Evolutionary conservation across 1,140 invertebrate species (phyloP).

Genomic region (Caenorhabditis latens): DNA sequence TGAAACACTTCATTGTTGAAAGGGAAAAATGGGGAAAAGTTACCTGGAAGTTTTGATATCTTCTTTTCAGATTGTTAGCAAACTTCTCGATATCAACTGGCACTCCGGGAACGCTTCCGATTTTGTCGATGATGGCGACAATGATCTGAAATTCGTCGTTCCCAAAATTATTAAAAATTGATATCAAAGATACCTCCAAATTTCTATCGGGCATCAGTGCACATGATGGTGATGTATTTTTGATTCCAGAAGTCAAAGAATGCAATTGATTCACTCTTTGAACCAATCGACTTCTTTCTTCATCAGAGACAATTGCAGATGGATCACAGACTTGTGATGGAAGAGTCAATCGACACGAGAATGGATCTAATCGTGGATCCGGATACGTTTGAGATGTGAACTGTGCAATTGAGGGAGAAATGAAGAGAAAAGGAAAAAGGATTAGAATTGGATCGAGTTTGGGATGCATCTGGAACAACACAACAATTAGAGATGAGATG

Average conservation of each 20-base stretch:
- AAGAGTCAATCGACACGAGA: slow-evolving; percentile 68
- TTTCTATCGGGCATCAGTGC: slow-evolving; percentile 69
- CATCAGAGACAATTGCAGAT: slow-evolving; percentile 73
- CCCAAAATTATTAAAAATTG: not conserved
- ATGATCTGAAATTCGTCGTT: slow-evolving; percentile 65
- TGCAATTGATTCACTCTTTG: slow-evolving; percentile 60
- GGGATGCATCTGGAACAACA: slow-evolving; percentile 39
- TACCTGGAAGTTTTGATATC: slow-evolving; percentile 74
- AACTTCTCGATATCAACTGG: slow-evolving; percentile 75
- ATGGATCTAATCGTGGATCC: slow-evolving; percentile 71
- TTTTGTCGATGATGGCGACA: slow-evolving; percentile 74
- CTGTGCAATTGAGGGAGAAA: slow-evolving; percentile 58
- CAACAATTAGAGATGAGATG: slow-evolving; percentile 5
- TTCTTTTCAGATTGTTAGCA: slow-evolving; percentile 72
- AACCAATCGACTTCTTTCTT: slow-evolving; percentile 71
- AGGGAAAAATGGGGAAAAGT: slow-evolving; percentile 5
- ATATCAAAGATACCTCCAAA: slow-evolving; percentile 57
- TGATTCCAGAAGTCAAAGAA: slow-evolving; percentile 72
- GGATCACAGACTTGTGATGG: slow-evolving; percentile 75
- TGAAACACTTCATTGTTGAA: slow-evolving; percentile 57
- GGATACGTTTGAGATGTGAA: slow-evolving; percentile 76
- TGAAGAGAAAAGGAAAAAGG: slow-evolving; percentile 54
- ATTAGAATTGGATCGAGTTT: slow-evolving; percentile 54
- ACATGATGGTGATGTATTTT: slow-evolving; percentile 73
- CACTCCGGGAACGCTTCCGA: slow-evolving; percentile 70